Conservation (phyloP, 2,797 vertebrate species). For the Mormyrops attenuatus region DNA sequence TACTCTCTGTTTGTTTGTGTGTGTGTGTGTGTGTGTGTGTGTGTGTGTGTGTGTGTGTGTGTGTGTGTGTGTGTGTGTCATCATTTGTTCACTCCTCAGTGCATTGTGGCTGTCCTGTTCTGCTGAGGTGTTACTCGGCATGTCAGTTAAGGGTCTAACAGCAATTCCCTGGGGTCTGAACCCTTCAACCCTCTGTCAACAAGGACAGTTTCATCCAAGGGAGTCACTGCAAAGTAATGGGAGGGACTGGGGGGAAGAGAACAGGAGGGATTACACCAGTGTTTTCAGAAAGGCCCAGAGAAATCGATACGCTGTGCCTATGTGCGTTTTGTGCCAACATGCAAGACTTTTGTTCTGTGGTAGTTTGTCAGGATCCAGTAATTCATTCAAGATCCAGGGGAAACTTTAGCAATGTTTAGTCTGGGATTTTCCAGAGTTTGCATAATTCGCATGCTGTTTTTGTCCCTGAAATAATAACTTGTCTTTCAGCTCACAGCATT, state of each 20-base stretch:
- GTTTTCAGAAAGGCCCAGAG: background rate
- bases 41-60: no score
- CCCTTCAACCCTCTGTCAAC: background rate
- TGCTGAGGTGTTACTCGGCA: background rate
- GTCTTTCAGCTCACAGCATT: background rate
- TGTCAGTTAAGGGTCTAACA: background rate
- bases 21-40: no score
- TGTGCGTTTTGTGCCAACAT: background rate
- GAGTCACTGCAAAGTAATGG: background rate
- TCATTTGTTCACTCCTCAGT: background rate
- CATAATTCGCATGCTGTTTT: background rate
- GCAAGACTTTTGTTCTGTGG: background rate
- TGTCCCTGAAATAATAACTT: background rate
- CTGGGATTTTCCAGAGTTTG: constrained; percentile 5
- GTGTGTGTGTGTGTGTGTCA: background rate
- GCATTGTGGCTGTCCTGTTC: background rate
- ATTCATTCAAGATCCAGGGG: background rate
- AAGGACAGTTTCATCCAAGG: background rate
- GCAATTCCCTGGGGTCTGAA: background rate
- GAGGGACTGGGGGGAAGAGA: background rate
- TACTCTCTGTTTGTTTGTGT: no score
- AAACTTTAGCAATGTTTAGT: background rate
- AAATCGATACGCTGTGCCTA: background rate
- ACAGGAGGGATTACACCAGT: background rate
- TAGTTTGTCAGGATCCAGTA: background rate